These are phyloP conservation scores for Agonopterix heracliana DNA, from an alignment of 2,888 invertebrate genomes.

Conservation along the genomic window DNA sequence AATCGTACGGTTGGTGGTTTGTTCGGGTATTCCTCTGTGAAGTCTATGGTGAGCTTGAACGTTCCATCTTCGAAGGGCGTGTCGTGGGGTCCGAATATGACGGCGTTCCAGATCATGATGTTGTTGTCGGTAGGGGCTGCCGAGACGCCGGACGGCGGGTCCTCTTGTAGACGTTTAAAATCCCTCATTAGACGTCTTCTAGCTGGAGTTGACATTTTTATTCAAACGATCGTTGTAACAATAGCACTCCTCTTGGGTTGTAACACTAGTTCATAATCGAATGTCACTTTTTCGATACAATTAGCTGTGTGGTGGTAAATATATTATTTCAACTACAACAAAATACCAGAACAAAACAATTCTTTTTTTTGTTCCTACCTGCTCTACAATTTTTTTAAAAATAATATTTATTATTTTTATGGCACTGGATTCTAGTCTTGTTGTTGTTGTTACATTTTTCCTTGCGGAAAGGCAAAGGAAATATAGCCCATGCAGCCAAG, in stretches of 20 bases:
- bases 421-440: no score
- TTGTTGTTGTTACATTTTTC: no score
- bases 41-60: constrained; percentile 99
- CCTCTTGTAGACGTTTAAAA: constrained; percentile 98
- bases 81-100: constrained; percentile 99
- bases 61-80: constrained; percentile 99
- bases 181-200: constrained; percentile 99
- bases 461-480: no score
- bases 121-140: constrained; percentile 99
- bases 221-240: constrained; percentile 28
- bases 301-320: no score
- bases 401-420: no score
- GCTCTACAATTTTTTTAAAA: constrained; percentile 46
- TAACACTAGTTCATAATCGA: constrained; percentile 43
- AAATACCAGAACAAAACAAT: no score
- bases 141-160: constrained; percentile 99
- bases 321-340: no score
- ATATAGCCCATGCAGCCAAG: no score
- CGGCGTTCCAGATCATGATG: constrained; percentile 99
- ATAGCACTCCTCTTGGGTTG: no score
- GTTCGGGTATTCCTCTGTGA: constrained; percentile 99
- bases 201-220: constrained; percentile 97
- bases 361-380: no score
- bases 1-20: constrained; percentile 99
- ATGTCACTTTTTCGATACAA: constrained; percentile 50